Evolutionary conservation across 2,113 vertebrate genomes (phyloP).

Genomic region (Gobio gobio): DNA sequence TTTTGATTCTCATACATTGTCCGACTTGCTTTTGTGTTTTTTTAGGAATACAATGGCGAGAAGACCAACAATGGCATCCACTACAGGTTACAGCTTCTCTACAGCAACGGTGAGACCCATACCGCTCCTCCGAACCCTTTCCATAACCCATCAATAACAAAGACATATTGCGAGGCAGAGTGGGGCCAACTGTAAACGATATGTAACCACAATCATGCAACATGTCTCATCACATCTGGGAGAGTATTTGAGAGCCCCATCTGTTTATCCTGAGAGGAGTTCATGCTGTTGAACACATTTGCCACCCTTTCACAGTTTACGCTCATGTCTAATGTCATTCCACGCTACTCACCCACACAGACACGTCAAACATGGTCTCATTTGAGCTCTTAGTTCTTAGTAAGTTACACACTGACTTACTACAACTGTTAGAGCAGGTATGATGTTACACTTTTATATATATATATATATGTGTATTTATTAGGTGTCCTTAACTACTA

Average conservation of each 20-base stretch:
- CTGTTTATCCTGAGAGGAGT: constrained; percentile 50
- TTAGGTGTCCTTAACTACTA: no score
- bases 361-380: neutral
- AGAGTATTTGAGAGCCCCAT: constrained; percentile 42
- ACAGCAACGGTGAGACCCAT: constrained; percentile 87
- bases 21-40: constrained; percentile 12
- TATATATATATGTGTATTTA: neutral
- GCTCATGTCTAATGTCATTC: constrained; percentile 35
- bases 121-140: neutral
- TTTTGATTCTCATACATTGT: neutral
- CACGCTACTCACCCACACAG: constrained; percentile 7
- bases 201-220: constrained; percentile 35
- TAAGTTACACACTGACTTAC: neutral
- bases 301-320: constrained; percentile 32
- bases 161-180: constrained; percentile 12
- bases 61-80: constrained; percentile 97
- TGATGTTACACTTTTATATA: neutral
- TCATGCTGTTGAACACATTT: constrained; percentile 53
- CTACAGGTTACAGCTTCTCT: constrained; percentile 91
- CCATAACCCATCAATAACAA: constrained; percentile 20
- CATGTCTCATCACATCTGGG: constrained; percentile 54
- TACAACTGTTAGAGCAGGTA: neutral
- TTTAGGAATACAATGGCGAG: constrained; percentile 83
- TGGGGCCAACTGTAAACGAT: constrained; percentile 34
- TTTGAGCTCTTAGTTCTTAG: neutral